Evolutionary conservation across 1,140 invertebrate genomes (phyloP), one percentile per base, ranked within the genome.

Genomic region (Caenorhabditis latens): DNA sequence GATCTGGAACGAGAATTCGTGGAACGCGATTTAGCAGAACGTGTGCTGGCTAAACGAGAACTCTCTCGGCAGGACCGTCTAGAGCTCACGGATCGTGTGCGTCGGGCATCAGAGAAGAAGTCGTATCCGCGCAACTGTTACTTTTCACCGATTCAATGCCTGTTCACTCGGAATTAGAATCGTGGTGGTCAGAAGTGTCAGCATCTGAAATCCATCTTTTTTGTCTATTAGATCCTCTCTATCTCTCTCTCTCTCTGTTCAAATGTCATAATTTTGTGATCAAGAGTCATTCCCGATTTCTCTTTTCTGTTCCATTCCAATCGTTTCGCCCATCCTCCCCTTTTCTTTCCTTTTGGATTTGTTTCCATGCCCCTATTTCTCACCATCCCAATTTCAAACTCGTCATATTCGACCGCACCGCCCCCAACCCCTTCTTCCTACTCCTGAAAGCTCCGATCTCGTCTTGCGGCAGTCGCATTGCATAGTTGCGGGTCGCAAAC

Each of bases 131-230:
- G 88, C 11, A 89, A 88, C 63, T 89, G 88, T 57, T 89, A 89
- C 88, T 89, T 89, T 84, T 89, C 88, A 21, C 88, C 88, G 5
- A 89, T 89, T 61, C 88, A 89, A 65, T 89, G 88, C 89, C 87
- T 89, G 9, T 89, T 89, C 88, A 89, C 88, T 5, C 84, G 88
- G 1, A 79, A 50, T 14, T 79, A 79, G 71, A 46, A 43, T 9
- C 11, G 21, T 32, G 3, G 24, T 24, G 0, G 57, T 58, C 57
- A 21, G n/a, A n/a, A 21, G 32, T 13, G 21, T 32, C 61, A 21
- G 8, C 61, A 21, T 71, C 65, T 46, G 19, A 7, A 16, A 40
- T 63, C 11, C 32, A 11, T 65, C 61, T 65, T 65, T 24, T 40
- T 65, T 42, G 9, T 67, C 63, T 21, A 14, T 24, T 40, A 14